A percentile compares a stretch with the other conserved stretches of the same genome.
Conservation (phyloP, 1,140 invertebrate genomes). For the Ips nitidus region DNA sequence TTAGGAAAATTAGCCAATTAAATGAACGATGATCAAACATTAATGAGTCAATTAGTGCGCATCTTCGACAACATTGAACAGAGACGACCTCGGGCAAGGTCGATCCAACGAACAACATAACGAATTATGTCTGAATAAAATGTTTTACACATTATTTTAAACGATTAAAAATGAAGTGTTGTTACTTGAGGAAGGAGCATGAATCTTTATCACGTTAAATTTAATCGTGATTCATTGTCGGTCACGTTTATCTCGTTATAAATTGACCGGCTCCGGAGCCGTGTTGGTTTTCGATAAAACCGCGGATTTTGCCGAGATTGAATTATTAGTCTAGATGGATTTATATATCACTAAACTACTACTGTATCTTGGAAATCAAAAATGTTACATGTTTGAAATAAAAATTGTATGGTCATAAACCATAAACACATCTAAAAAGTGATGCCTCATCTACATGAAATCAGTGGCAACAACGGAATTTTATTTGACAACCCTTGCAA, state of each 20-base stretch:
- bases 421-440: too few species aligned
- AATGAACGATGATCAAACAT: conserved; percentile 5
- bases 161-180: conserved; percentile 11
- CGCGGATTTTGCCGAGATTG: too few species aligned
- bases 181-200: conserved; percentile 5
- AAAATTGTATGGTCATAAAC: too few species aligned
- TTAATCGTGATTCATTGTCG: conserved; percentile 16
- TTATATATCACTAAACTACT: too few species aligned
- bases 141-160: conserved; percentile 17
- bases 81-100: conserved; percentile 16
- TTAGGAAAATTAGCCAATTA: conserved; percentile 7
- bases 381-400: too few species aligned
- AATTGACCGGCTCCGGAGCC: neutral
- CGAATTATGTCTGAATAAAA: conserved; percentile 23
- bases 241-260: neutral
- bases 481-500: too few species aligned
- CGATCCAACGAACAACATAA: conserved; percentile 14
- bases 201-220: conserved; percentile 10
- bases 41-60: conserved; percentile 14
- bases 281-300: too few species aligned
- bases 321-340: too few species aligned
- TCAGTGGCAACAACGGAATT: too few species aligned
- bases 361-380: too few species aligned
- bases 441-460: too few species aligned
- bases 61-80: conserved; percentile 23